Percentiles rank a stretch among this genome's conserved stretches.
phyloP scores from a whole-genome alignment of 1,140 invertebrate species.

The Leptinotarsa defecta region DNA sequence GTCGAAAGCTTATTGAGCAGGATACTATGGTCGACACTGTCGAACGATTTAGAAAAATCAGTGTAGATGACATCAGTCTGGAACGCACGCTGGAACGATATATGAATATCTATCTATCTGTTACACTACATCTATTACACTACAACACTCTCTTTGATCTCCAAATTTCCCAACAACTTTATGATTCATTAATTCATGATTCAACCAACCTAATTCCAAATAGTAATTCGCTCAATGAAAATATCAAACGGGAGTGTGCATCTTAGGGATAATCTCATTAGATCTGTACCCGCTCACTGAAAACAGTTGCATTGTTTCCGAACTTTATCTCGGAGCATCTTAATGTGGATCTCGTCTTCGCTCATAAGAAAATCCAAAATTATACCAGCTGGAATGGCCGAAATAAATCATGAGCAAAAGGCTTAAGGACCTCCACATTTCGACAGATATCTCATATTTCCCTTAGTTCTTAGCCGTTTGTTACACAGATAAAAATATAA shows the following conservation, averaged over 20 bases:
- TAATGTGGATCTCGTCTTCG: slow-evolving; percentile 29
- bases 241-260: neutral
- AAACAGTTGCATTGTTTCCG: neutral
- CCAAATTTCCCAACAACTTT: no score
- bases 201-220: no score
- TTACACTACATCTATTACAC: no score
- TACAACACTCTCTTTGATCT: no score
- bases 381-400: slow-evolving; percentile 29
- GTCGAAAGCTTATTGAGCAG: no score
- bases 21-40: no score
- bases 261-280: neutral
- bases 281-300: neutral
- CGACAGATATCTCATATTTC: slow-evolving; percentile 45
- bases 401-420: slow-evolving; percentile 19
- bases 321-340: slow-evolving; percentile 5
- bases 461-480: slow-evolving; percentile 42
- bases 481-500: slow-evolving; percentile 47
- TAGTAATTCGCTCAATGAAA: neutral
- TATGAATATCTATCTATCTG: no score
- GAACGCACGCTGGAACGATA: no score
- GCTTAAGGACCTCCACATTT: slow-evolving; percentile 43
- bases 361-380: slow-evolving; percentile 28
- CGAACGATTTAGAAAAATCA: no score
- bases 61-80: no score
- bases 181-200: no score